Base-by-base conservation (phyloP, 2,888 invertebrate genomes). In the Amblyteles armatorius region DNA sequence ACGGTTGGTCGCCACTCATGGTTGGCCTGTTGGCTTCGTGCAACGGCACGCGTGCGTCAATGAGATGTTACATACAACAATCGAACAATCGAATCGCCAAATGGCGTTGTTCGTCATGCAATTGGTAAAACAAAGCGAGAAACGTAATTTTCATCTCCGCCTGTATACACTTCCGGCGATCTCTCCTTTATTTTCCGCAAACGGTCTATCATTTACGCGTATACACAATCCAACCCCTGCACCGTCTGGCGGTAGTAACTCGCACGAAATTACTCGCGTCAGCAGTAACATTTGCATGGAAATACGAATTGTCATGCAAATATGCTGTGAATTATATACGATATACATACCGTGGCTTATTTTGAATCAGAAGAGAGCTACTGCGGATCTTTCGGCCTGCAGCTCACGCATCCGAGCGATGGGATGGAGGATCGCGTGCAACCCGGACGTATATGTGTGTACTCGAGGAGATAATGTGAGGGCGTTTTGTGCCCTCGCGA, bases 301-400 rank as follows among this genome's bases (percentile, higher is more conserved):
- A 83, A 83, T 74, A 68, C 74, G 74, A 52, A 79, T 83, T 83
- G 63, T 79, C 50, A 83, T 83, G 83, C 63, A 79, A 83, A 79
- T 83, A 79, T 71, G 44, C 36, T 60, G 60, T 67, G 68, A 83
- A 83, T 83, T 69, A 44, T 60, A 68, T 68, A 74, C 57, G 60
- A 52, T 55, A 33, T 69, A 13, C 22, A 68, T 33, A 55, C 22
- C 19, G 55, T 48, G 36, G 76, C 63, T 68, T 44, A 69, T 50
- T 74, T 76, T 63, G 68, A 76, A 76, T 76, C 67, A 60, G 74
- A 63, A 50, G 79, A 57, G 65, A n/a, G 60, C 26, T n/a, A 11
- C 52, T 44, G 44, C 29, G 16, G 71, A 71, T 33, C n/a, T 36
- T 22, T n/a, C 65, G 29, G 33, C 50, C 26, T 16, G 60, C 26